phyloP scores from a whole-genome alignment of 2,797 vertebrate species.

The Hybognathus amarus region DNA sequence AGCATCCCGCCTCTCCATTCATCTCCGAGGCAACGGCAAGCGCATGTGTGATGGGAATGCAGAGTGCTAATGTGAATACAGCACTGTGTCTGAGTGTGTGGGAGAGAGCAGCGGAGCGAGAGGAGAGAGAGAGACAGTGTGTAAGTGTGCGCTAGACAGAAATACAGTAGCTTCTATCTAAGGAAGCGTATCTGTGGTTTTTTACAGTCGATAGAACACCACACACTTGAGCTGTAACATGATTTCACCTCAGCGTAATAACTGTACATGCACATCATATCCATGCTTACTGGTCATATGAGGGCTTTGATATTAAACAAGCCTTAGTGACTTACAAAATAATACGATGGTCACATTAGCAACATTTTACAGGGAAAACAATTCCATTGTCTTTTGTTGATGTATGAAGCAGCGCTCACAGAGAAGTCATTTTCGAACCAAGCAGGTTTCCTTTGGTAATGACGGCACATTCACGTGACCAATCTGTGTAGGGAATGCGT shows the following conservation, averaged over 20 bases:
- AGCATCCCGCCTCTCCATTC: conserved; percentile 57
- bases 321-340: neutral
- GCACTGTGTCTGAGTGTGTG: conserved; percentile 51
- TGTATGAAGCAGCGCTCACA: neutral
- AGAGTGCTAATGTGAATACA: conserved; percentile 51
- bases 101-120: conserved; percentile 33
- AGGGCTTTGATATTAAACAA: neutral
- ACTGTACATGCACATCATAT: neutral
- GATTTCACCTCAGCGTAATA: conserved; percentile 26
- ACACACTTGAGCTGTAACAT: neutral
- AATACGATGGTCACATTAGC: neutral
- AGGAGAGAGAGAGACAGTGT: conserved; percentile 34
- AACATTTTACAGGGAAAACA: neutral
- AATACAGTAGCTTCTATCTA: conserved; percentile 47
- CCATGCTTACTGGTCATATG: neutral
- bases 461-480: neutral
- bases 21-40: conserved; percentile 58
- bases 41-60: conserved; percentile 47
- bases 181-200: conserved; percentile 35
- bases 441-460: neutral
- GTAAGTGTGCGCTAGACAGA: conserved; percentile 49
- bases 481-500: neutral
- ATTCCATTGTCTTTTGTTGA: neutral
- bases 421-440: neutral
- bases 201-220: conserved; percentile 24